phyloP scores from a whole-genome alignment of 2,797 vertebrate species.

The Enteromius trimaculatus region DNA sequence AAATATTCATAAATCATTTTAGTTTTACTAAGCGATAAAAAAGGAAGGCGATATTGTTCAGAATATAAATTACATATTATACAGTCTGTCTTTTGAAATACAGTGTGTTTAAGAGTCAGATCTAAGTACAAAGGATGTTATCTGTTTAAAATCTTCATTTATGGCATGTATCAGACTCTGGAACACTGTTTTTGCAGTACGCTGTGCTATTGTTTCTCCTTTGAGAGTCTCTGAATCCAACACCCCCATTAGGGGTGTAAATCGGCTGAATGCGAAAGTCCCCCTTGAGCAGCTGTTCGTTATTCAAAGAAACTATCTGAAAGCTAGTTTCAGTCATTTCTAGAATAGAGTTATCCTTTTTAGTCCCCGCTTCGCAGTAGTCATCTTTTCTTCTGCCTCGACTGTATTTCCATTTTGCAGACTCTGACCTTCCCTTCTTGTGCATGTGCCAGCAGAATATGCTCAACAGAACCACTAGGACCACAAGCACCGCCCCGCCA shows the following conservation, averaged over 20 bases:
- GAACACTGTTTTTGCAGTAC: constrained; percentile 89
- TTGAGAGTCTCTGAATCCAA: constrained; percentile 89
- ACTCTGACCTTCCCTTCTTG: constrained; percentile 87
- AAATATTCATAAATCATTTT: constrained; percentile 89
- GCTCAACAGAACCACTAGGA: constrained; percentile 84
- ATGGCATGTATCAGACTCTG: constrained; percentile 87
- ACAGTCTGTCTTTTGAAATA: constrained; percentile 73
- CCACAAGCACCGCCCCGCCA: constrained; percentile 88
- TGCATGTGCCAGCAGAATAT: constrained; percentile 91
- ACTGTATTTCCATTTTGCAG: constrained; percentile 94
- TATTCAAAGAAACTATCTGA: constrained; percentile 96
- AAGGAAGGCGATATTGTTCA: constrained; percentile 88
- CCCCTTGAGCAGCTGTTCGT: constrained; percentile 97
- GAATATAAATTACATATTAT: constrained; percentile 94
- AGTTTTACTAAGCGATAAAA: constrained; percentile 88
- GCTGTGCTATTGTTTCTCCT: constrained; percentile 89
- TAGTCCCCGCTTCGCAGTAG: constrained; percentile 94
- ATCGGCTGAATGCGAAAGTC: constrained; percentile 94
- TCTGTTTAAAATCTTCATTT: constrained; percentile 80
- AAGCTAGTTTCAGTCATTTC: constrained; percentile 98
- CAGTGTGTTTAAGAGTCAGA: constrained; percentile 60
- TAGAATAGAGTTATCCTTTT: constrained; percentile 97
- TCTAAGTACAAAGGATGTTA: constrained; percentile 69
- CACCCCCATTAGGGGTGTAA: constrained; percentile 93
- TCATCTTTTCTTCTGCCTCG: constrained; percentile 92